Evolutionary conservation across 2,888 invertebrate species (phyloP), one percentile per base, ranked within the genome.

Genomic region (Entomobrya multifasciata): DNA sequence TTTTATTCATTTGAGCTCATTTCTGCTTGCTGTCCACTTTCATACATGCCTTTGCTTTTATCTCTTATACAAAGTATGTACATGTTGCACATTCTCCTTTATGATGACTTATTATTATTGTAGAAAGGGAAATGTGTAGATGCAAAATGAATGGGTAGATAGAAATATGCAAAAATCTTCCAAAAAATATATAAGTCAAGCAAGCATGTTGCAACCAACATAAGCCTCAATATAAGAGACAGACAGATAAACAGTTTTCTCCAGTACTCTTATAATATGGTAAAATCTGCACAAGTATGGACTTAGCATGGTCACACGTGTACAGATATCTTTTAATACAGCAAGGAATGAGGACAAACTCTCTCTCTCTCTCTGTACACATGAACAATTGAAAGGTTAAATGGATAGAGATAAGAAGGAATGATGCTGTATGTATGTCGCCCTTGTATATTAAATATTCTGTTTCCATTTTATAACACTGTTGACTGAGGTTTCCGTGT

Each of bases 341-440:
- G 36, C 57, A 13, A n/a, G n/a, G 62, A 62, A 62, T 62, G 62
- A 62, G 62, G 62, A 36, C 62, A 62, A 62, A 17, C 36, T n/a
- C 15, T 62, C 27, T 30, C 13, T n/a, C n/a, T n/a, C n/a, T n/a
- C n/a, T n/a, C n/a, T 6, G 6, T 1, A 27, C 4, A 27, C 60
- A 60, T 60, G n/a, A 36, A n/a, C 62, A 11, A n/a, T 27, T n/a
- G 62, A 62, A 30, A n/a, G 62, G 36, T 15, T 30, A 20, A 27
- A 30, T 62, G 30, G 62, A 30, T 30, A 62, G 5, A n/a, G 36
- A 22, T 57, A n/a, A 62, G 27, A 62, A 15, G 1, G 62, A 25
- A 62, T 30, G n/a, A n/a, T n/a, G n/a, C n/a, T n/a, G n/a, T n/a
- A n/a, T n/a, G n/a, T n/a, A n/a, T n/a, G n/a, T n/a, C n/a, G n/a